These are phyloP conservation scores for Melanotaenia maccullochi DNA, from an alignment of 2,797 vertebrate species.

Conservation along the genomic window DNA sequence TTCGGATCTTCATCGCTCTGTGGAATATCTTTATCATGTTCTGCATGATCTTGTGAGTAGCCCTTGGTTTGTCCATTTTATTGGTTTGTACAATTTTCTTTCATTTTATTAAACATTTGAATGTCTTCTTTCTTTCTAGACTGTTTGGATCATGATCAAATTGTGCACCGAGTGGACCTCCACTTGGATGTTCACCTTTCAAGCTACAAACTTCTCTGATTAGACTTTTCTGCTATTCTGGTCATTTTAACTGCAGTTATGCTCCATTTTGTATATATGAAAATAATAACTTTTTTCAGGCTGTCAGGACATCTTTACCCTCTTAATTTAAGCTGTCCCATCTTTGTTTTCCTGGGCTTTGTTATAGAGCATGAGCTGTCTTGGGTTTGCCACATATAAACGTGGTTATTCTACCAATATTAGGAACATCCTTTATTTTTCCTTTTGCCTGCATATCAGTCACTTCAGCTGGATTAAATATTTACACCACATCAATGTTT, in stretches of 20 bases:
- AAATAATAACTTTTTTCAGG: background rate
- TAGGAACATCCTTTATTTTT: background rate
- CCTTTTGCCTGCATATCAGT: background rate
- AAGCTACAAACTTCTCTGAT: slow-evolving; percentile 21
- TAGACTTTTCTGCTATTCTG: slow-evolving; percentile 16
- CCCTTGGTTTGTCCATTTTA: too few relatives aligned
- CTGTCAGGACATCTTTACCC: slow-evolving; percentile 34
- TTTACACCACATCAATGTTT: background rate
- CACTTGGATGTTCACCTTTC: slow-evolving; percentile 14
- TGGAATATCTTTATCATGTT: slow-evolving; percentile 99
- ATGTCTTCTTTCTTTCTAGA: slow-evolving; percentile 60
- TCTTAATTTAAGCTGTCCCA: slow-evolving; percentile 15
- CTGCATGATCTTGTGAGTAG: slow-evolving; percentile 98
- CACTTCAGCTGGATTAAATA: slow-evolving; percentile 17
- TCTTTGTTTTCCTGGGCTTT: slow-evolving; percentile 20
- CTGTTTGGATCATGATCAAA: slow-evolving; percentile 81
- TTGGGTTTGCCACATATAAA: background rate
- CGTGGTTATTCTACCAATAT: background rate
- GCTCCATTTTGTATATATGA: slow-evolving; percentile 4
- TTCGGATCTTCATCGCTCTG: slow-evolving; percentile 96
- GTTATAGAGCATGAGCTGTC: background rate
- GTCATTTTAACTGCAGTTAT: slow-evolving; percentile 33
- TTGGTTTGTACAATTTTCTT: too few relatives aligned
- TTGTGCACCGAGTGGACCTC: slow-evolving; percentile 2
- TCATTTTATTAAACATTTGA: background rate